A percentile compares a stretch with the other conserved stretches of the same genome.
These are phyloP conservation scores for Dryas iulia DNA, from an alignment of 1,140 invertebrate genomes.

Conservation along the genomic window DNA sequence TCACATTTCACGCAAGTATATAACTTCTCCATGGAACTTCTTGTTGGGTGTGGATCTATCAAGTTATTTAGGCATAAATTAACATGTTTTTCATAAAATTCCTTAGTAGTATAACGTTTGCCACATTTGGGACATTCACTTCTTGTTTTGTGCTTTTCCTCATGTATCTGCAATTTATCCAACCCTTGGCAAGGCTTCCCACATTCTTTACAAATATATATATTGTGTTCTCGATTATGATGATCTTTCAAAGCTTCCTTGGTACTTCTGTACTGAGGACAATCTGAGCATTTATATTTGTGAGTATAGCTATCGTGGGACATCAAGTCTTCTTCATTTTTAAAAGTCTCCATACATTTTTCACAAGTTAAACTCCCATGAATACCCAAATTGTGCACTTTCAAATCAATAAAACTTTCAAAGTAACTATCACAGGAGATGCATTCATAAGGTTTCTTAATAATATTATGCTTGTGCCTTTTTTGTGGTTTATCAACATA, in stretches of 20 bases:
- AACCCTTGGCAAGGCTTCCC: conserved; percentile 53
- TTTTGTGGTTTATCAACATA: conserved; percentile 38
- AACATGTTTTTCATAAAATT: conserved; percentile 62
- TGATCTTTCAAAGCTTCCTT: conserved; percentile 49
- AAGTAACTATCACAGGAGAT: conserved; percentile 42
- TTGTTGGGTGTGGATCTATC: conserved; percentile 60
- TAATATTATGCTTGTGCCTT: conserved; percentile 25
- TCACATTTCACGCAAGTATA: conserved; percentile 60
- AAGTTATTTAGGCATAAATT: conserved; percentile 55
- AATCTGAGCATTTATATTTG: conserved; percentile 50
- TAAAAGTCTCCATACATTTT: conserved; percentile 49
- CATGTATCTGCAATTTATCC: conserved; percentile 55
- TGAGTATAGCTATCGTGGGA: conserved; percentile 40
- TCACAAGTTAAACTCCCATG: conserved; percentile 53
- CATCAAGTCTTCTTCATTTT: conserved; percentile 41
- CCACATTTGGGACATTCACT: conserved; percentile 64
- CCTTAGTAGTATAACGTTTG: conserved; percentile 59
- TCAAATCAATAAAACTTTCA: conserved; percentile 36
- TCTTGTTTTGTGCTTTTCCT: conserved; percentile 54
- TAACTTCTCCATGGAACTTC: conserved; percentile 51
- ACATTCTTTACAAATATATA: conserved; percentile 58
- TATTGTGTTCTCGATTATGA: conserved; percentile 42
- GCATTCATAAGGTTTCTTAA: conserved; percentile 39
- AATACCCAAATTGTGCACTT: conserved; percentile 44
- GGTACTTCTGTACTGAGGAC: conserved; percentile 38